These are phyloP conservation scores for Perccottus glenii DNA, from an alignment of 2,113 vertebrate species.

Conservation along the genomic window DNA sequence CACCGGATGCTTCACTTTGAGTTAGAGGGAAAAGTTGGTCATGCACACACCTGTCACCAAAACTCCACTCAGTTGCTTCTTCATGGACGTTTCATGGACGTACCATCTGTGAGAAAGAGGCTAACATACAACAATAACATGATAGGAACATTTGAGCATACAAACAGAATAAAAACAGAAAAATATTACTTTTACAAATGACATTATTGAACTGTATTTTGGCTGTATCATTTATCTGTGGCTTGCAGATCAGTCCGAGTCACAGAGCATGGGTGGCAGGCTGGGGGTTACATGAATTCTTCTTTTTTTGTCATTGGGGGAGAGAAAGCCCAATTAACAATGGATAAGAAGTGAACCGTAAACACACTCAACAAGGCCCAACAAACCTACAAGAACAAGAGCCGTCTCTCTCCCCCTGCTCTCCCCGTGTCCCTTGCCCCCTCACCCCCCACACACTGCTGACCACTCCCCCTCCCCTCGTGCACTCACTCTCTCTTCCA, in stretches of 20 bases:
- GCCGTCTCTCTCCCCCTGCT: constrained; percentile 55
- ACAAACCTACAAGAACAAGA: constrained; percentile 80
- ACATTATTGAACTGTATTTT: constrained; percentile 14
- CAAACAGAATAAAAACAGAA: not conserved
- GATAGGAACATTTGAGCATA: not conserved
- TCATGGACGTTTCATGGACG: not conserved
- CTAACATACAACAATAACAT: not conserved
- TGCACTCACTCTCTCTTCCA: constrained; percentile 68
- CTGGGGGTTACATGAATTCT: constrained; percentile 75
- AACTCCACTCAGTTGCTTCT: not conserved
- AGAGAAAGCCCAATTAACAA: constrained; percentile 83
- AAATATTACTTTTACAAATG: not conserved
- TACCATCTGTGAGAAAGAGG: not conserved
- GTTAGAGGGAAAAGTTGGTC: not conserved
- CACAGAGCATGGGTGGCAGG: constrained; percentile 70
- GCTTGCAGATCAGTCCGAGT: constrained; percentile 50
- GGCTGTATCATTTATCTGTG: constrained; percentile 45
- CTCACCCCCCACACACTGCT: constrained; percentile 35
- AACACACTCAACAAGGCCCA: constrained; percentile 83
- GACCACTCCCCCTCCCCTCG: constrained; percentile 34
- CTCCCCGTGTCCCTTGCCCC: constrained; percentile 30
- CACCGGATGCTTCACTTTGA: constrained; percentile 12
- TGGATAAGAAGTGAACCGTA: constrained; percentile 85
- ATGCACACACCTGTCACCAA: not conserved
- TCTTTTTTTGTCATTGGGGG: constrained; percentile 63